Evolutionary conservation across 92 coral and sea anemone species (phyloP), one percentile per base, ranked within the genome.

Genomic region (Porites divaricata): DNA sequence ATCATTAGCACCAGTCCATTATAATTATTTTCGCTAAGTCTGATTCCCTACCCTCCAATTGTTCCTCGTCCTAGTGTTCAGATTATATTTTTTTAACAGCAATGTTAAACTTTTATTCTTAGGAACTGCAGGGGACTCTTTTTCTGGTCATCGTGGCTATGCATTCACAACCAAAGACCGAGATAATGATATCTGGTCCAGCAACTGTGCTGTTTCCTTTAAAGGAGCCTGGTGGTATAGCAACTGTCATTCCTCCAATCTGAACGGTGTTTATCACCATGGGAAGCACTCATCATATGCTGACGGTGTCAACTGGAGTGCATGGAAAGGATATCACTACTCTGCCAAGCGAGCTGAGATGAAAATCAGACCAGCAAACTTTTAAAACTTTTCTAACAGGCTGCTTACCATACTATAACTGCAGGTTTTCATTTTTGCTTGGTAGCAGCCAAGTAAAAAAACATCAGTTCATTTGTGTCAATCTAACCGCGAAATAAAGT

Each of bases 281-380:
- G 83, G 76, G 16, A 9, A 14, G 3, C 88, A 76, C 57, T 17
- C 74, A 6, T 84, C 88, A 26, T 76, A 10, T 23, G 85, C 85
- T 48, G 81, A 84, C 76, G 88, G 88, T 24, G 83, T 84, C 65
- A 76, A 86, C 52, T 86, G 89, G 89, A 10, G 7, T 1, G 0
- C 53, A 1, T 86, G 89, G 89, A 86, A 80, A 79, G 72, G 84
- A 72, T 4, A 70, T 28, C 2, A 79, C 67, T 86, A 86, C 78
- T 86, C 89, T 26, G 84, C 65, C 19, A 86, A 86, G 74, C 73
- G 70, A 25, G 78, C 89, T 52, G 89, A 86, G 76, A 86, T 86
- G 80, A 86, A 86, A 24, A 45, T 83, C 85, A 81, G 70, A 81
- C 85, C 85, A 71, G 56, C 54, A 15, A 6, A 17, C 12, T 53